Conservation (phyloP, 2,888 invertebrate genomes). For the Temnothorax rugatulus region DNA sequence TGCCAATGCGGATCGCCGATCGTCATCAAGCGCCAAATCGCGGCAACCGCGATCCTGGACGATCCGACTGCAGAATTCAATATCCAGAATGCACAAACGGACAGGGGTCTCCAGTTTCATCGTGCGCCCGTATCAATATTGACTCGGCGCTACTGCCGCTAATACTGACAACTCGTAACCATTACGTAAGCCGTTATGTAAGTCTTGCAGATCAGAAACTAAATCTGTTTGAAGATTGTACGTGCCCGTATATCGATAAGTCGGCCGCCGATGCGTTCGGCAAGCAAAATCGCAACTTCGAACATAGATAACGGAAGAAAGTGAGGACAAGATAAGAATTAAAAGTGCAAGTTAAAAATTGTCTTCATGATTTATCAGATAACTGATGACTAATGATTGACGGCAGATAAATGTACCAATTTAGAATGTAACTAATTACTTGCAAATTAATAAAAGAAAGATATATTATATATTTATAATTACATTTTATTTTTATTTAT, state of each 20-base stretch:
- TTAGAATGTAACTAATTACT: neutral
- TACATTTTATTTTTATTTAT: neutral
- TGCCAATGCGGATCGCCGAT: slow-evolving; percentile 44
- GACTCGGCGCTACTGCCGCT: slow-evolving; percentile 70
- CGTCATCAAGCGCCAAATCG: slow-evolving; percentile 6
- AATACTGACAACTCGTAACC: slow-evolving; percentile 71
- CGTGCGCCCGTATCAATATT: slow-evolving; percentile 73
- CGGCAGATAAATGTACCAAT: neutral
- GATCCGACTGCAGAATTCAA: slow-evolving; percentile 71
- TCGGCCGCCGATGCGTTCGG: neutral
- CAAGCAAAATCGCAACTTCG: neutral
- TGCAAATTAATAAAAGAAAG: neutral
- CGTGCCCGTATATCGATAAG: slow-evolving; percentile 20
- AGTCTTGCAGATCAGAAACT: slow-evolving; percentile 24
- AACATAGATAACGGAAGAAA: neutral
- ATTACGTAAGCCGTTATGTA: slow-evolving; percentile 40
- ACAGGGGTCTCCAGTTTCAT: slow-evolving; percentile 70
- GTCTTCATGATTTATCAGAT: no score
- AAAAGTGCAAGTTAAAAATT: neutral
- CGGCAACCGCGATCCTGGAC: slow-evolving; percentile 10
- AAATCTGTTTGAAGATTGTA: slow-evolving; percentile 40
- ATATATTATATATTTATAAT: neutral
- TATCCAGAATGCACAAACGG: slow-evolving; percentile 76
- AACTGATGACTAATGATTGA: no score
- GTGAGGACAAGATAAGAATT: neutral